These are phyloP conservation scores for Spilarctia lutea DNA, from an alignment of 2,888 invertebrate species.

Conservation along the genomic window DNA sequence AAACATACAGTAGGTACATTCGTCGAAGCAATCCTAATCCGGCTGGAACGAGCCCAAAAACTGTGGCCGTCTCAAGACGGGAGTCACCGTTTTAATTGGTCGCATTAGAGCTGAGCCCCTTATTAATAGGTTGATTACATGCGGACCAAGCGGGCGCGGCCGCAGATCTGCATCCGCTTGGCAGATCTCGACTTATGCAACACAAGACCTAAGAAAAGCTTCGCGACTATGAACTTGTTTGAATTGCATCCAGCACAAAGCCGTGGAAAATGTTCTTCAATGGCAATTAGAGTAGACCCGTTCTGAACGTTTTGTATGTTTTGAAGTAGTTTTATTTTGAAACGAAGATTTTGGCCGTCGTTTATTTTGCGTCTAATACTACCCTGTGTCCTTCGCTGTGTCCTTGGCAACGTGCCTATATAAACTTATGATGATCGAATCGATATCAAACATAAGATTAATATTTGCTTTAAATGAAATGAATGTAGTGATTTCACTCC, in stretches of 20 bases:
- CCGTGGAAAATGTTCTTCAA: conserved; percentile 50
- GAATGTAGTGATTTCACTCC: conserved; percentile 70
- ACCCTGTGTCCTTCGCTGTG: background rate
- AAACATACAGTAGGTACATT: conserved; percentile 60
- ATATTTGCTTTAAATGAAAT: conserved; percentile 52
- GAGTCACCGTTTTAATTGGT: conserved; percentile 84
- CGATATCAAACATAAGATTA: conserved; percentile 10
- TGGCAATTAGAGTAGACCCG: conserved; percentile 39
- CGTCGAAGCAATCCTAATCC: conserved; percentile 76
- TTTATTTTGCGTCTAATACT: background rate
- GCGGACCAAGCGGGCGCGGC: conserved; percentile 69
- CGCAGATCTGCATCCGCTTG: conserved; percentile 55
- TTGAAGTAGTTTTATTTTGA: conserved; percentile 37
- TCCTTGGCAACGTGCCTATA: background rate
- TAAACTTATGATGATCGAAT: background rate
- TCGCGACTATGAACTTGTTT: conserved; percentile 55
- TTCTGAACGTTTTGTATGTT: conserved; percentile 28
- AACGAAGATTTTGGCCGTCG: background rate
- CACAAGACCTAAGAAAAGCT: conserved; percentile 64
- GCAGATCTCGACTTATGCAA: conserved; percentile 62
- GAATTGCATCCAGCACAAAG: conserved; percentile 54
- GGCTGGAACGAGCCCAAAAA: conserved; percentile 84
- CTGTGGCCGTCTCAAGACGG: conserved; percentile 82
- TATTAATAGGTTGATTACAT: conserved; percentile 86
- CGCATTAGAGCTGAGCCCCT: conserved; percentile 82